These are phyloP conservation scores for Xenopus laevis DNA, from an alignment of 2,113 vertebrate genomes.

Conservation along the genomic window DNA sequence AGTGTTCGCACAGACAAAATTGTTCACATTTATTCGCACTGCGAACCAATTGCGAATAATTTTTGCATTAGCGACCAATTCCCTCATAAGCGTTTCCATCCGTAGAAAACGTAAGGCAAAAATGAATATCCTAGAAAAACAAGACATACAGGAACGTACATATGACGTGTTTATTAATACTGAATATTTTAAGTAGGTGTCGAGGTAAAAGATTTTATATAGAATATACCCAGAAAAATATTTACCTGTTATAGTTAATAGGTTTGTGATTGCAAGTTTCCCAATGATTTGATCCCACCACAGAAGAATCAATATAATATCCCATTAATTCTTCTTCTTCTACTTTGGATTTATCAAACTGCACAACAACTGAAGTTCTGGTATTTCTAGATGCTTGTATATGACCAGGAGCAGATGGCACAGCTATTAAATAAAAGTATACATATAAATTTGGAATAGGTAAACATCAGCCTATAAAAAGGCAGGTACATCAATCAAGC, in stretches of 20 bases:
- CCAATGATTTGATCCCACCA: conserved; percentile 86
- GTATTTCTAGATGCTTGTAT: conserved; percentile 88
- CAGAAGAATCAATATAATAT: conserved; percentile 90
- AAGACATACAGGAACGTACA: too few species aligned
- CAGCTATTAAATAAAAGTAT: conserved; percentile 61
- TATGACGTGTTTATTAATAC: too few species aligned
- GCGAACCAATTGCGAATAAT: too few species aligned
- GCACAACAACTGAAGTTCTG: conserved; percentile 87
- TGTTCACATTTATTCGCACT: too few species aligned
- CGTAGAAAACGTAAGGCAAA: too few species aligned
- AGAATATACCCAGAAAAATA: too few species aligned
- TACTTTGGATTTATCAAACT: conserved; percentile 86
- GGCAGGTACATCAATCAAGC: conserved; percentile 23
- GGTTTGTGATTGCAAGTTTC: conserved; percentile 92
- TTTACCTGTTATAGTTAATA: conserved; percentile 78
- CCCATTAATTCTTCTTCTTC: conserved; percentile 86
- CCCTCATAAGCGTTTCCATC: too few species aligned
- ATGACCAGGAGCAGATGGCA: conserved; percentile 84
- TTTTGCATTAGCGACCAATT: too few species aligned
- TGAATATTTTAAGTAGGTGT: too few species aligned
- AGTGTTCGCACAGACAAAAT: too few species aligned
- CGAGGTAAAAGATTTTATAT: too few species aligned
- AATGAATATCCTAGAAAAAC: too few species aligned
- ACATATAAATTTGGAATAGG: conserved; percentile 20
- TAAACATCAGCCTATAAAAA: conserved; percentile 22